A percentile compares a stretch with the other conserved stretches of the same genome.
phyloP scores from a whole-genome alignment of 2,888 invertebrate species.

The Julus scandinavius region DNA sequence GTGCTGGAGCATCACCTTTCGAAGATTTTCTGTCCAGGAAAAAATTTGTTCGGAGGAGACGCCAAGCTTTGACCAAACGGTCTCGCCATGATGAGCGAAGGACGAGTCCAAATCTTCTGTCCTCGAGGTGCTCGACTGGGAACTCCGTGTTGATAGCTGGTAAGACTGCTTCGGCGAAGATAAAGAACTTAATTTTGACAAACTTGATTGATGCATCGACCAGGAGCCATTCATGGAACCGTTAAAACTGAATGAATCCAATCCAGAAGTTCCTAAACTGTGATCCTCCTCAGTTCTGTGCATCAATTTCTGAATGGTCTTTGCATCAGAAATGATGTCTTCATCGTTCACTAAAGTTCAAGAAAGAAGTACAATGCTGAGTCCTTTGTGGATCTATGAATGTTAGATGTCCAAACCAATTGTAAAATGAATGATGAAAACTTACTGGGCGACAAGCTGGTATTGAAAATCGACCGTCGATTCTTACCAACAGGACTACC shows the following conservation, averaged over 20 bases:
- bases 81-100: slow-evolving; percentile 11
- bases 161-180: slow-evolving; percentile 53
- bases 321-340: slow-evolving; percentile 54
- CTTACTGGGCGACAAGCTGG: slow-evolving; percentile 46
- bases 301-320: slow-evolving; percentile 50
- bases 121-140: slow-evolving; percentile 53
- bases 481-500: background rate
- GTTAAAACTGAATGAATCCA: no score
- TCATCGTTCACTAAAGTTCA: slow-evolving; percentile 49
- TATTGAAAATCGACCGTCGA: background rate
- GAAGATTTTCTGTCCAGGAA: slow-evolving; percentile 54
- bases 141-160: slow-evolving; percentile 54
- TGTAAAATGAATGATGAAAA: background rate
- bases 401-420: background rate
- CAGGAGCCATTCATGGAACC: background rate
- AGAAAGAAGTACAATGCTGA: no score
- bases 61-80: slow-evolving; percentile 55
- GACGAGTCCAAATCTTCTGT: slow-evolving; percentile 50
- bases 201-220: background rate
- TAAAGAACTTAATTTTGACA: slow-evolving; percentile 20
- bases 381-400: background rate
- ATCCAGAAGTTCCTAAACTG: no score
- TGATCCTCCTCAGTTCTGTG: background rate
- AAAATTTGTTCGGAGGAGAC: slow-evolving; percentile 50
- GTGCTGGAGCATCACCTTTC: slow-evolving; percentile 60